Base-by-base conservation (phyloP, 1,140 invertebrate species). In the Zaprionus capensis region DNA sequence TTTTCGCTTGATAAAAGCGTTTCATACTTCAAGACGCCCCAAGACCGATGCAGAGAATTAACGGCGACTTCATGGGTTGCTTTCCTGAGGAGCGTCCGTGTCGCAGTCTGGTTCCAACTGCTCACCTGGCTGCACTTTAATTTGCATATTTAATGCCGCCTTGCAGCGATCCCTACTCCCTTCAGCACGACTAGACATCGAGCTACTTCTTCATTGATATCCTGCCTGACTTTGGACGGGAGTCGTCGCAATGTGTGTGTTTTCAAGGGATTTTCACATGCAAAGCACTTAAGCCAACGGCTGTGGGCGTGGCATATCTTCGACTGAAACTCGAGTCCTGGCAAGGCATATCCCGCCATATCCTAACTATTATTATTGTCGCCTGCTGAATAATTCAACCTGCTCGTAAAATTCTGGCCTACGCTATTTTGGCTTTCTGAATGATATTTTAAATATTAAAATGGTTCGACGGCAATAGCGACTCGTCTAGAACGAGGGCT, bases 381-480 rank as follows among this genome's bases (percentile, higher is more conserved):
- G 72, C 46, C 69, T 68, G 15, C 46, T 78, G 49, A 84, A 81
- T 75, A 62, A 75, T 78, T 78, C 28, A 67, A 38, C 17, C 46
- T 26, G 26, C 24, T 59, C 58, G 51, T 69, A 70, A 70, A 74
- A 63, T 63, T 63, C 51, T 62, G 51, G 55, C 14, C 68, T 59
- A 61, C 6, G 66, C 75, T 63, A 49, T 67, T 72, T 66, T 66
- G 26, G 38, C 53, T 76, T 53, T 75, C 55, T 68, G 68, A 78
- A 81, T 81, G 62, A 78, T 79, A 76, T 82, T 82, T 82, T 82
- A 85, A 85, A 82, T 86, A 82, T 85, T 85, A 69, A 85, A 81
- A 86, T 72, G 82, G 71, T 81, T 78, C 55, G 24, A 73, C 63
- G 36, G 31, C 44, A 76, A 72, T 61, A 41, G 44, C 34, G 56